Evolutionary conservation across 2,113 vertebrate species (phyloP), one percentile per base, ranked within the genome.

Genomic region (Neodontobutis hainanensis): DNA sequence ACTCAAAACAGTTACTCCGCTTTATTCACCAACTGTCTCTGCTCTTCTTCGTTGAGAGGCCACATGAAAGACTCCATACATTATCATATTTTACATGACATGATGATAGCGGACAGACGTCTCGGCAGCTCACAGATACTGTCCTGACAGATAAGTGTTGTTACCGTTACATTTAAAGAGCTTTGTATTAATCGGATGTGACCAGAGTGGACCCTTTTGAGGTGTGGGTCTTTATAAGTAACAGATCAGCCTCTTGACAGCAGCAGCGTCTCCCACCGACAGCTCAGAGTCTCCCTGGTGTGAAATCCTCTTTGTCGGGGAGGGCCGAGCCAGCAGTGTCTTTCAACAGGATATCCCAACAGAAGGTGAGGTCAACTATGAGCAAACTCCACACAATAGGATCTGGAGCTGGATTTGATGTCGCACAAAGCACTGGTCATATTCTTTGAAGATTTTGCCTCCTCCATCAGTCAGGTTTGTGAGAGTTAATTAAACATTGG

Each of bases 311-410:
- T 91, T 90, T 90, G 88, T 88, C 61, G 58, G 62, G 59, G 68
- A 72, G 49, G 75, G 44, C 66, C 58, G 62, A 56, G 67, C 74
- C 76, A 8, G 70, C 70, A 65, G 64, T 9, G 67, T 80, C 83
- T 87, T 88, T 84, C 80, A 79, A 65, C 75, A 78, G 83, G 85
- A 87, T 72, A 61, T 86, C 80, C 78, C 75, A 80, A 81, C 86
- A 91, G 90, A 90, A 89, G 90, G 89, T 87, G 91, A 92, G 90
- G 87, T 90, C 90, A 90, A 87, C 88, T 88, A 82, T 91, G 73
- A 91, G 91, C 89, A 87, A 85, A 87, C 84, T 72, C 75, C 8
- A 57, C 78, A 76, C 87, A 88, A 85, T 78, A 73, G 87, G 72
- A 84, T 61, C 80, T 74, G 40, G 80, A 80, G 74, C 81, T 83